Base-by-base conservation (phyloP, 2,888 invertebrate species). In the Penaeus monodon region DNA sequence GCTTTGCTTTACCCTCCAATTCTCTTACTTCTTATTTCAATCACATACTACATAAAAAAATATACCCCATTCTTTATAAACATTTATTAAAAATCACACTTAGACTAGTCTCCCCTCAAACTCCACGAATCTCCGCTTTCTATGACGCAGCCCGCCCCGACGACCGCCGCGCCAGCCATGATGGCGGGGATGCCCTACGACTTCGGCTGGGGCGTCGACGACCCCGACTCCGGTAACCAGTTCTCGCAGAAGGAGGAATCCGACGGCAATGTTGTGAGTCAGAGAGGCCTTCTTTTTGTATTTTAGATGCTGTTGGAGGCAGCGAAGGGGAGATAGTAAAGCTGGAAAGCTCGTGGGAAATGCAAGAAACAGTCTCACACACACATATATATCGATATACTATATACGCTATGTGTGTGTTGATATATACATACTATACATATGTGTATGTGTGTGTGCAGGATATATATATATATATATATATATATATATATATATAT, bases 171-270 rank as follows among this genome's bases (percentile, higher is more conserved):
- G 76, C 27, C 63, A 22, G 44, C 70, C 17, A 84, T 77, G 81
- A 88, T 88, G 88, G 57, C 29, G n/a, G 88, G 88, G 8, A 88
- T 88, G 88, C 88, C 88, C 33, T 88, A 88, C 73, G 88, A 88
- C 81, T 88, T 88, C 73, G 88, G 68, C 8, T 88, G 81, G 81
- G 88, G 85, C 49, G 85, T 88, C 44, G 77, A 84, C 78, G 88
- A 87, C 44, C 49, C 70, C 29, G 77, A 87, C 73, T 87, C 87
- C 44, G 84, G 84, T 17, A 87, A 88, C 65, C 81, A 81, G 57
- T 88, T 81, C 81, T 80, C 81, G 63, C 80, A 84, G 73, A 78
- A 84, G 77, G 88, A 88, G 49, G 38, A 66, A 38, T 84, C 84
- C 33, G 85, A 88, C 57, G 88, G 88, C 81, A 88, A 88, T 70